Evolutionary conservation across 2,113 vertebrate species (phyloP), one percentile per base, ranked within the genome.

Genomic region (Meriones unguiculatus): DNA sequence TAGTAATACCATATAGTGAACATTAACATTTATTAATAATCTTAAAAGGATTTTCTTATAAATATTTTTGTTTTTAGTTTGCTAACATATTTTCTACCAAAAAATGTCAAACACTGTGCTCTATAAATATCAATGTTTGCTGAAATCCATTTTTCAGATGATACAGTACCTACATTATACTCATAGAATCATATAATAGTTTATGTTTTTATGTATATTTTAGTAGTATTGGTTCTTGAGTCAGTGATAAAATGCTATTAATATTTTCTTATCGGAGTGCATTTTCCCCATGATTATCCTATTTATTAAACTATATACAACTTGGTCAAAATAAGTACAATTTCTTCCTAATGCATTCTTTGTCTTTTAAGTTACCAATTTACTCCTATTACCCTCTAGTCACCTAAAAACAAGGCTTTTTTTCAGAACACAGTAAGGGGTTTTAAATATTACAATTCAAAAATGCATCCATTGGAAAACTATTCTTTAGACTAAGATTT

Each of bases 31-130:
- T 97, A 95, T 98, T 97, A 62, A 86, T 98, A 97, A 97, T 94
- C 87, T 96, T 97, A 96, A 46, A 4, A 98, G 92, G 96, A 94
- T 97, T 98, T 98, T 98, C 91, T 85, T 98, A 89, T 91, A 92
- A 97, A 94, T 72, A 73, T 94, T 91, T 96, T 94, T 86, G 97
- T 95, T 97, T 96, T 67, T 94, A 96, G 92, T 94, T 97, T 97
- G 93, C 85, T 98, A 98, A 97, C 97, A 98, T 97, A 98, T 97
- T 98, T 98, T 98, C 94, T 99, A 99, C 98, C 98, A 98, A 99
- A 46, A 99, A 98, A 98, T 41, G 98, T 98, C 97, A 98, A 98
- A 95, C 98, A 98, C 98, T 99, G 98, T 98, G 98, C 98, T 98
- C 97, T 98, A 96, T 65, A 97, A 87, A 93, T 97, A 97, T 95